Conservation (phyloP, 2,113 vertebrate species). For the Ploceus nigricollis region DNA sequence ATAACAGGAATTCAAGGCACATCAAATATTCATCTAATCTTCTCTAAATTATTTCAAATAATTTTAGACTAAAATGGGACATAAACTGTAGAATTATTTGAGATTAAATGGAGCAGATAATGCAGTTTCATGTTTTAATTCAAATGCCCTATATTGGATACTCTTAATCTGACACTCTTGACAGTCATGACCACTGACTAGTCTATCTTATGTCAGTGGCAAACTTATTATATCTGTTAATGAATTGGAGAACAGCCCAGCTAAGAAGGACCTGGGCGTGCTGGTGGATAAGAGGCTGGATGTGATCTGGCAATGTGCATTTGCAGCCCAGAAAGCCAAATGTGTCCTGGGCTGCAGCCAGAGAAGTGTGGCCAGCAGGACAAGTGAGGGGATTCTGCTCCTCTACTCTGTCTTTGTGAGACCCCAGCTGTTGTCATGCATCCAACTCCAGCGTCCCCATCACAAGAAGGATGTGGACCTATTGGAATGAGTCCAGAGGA, state of each 20-base stretch:
- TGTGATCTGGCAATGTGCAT: not conserved
- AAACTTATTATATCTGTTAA: not conserved
- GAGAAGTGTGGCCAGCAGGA: not conserved
- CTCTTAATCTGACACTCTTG: not conserved
- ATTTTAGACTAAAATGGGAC: not conserved
- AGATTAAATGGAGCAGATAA: not conserved
- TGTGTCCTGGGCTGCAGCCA: not conserved
- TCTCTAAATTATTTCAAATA: not conserved
- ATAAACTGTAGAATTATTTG: not conserved
- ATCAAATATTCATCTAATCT: not conserved
- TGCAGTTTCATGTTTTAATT: not conserved
- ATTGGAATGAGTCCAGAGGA: not conserved
- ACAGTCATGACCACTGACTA: not conserved
- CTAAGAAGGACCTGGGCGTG: not conserved
- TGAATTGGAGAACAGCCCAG: not conserved
- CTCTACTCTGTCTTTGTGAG: not conserved
- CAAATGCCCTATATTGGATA: not conserved
- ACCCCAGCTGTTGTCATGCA: rapidly evolving
- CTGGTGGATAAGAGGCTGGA: not conserved
- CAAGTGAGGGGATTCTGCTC: rapidly evolving
- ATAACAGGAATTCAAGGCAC: not conserved
- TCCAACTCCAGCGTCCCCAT: not conserved
- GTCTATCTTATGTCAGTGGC: not conserved
- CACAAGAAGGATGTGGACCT: rapidly evolving
- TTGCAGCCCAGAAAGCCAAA: not conserved